phyloP scores from a whole-genome alignment of 2,113 vertebrate genomes.

The Pantherophis guttatus region DNA sequence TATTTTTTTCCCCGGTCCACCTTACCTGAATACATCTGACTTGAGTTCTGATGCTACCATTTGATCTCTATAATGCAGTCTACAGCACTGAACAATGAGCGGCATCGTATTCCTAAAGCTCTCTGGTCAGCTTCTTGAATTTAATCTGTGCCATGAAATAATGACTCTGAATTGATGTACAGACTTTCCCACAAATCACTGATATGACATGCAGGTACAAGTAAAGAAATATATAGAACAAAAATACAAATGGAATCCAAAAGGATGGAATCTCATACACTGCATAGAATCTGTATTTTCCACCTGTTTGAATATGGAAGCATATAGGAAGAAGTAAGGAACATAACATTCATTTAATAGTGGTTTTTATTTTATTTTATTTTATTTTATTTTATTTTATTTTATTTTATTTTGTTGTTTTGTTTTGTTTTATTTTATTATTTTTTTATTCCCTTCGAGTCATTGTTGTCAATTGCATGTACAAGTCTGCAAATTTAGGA shows the following conservation, averaged over 20 bases:
- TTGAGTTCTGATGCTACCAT: not conserved
- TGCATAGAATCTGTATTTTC: not conserved
- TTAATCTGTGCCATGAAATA: not conserved
- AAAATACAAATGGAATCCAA: not conserved
- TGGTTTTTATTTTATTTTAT: not conserved
- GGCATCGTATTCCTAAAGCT: not conserved
- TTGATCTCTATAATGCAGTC: not conserved
- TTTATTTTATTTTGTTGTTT: too few species aligned
- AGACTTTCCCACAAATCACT: not conserved
- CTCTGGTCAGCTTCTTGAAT: not conserved
- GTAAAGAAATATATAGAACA: not conserved
- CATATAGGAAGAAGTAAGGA: not conserved
- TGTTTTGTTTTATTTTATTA: too few species aligned
- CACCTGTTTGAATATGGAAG: not conserved
- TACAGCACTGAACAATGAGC: not conserved
- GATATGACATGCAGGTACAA: not conserved
- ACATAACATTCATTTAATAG: not conserved
- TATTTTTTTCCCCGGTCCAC: not conserved
- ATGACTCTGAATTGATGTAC: not conserved
- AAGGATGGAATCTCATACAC: not conserved
- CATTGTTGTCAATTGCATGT: not conserved
- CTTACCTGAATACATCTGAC: not conserved
- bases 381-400: too few species aligned
- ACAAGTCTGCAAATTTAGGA: not conserved
- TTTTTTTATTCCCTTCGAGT: not conserved